Evolutionary conservation across 2,113 vertebrate species (phyloP).

Genomic region (Martes martes): DNA sequence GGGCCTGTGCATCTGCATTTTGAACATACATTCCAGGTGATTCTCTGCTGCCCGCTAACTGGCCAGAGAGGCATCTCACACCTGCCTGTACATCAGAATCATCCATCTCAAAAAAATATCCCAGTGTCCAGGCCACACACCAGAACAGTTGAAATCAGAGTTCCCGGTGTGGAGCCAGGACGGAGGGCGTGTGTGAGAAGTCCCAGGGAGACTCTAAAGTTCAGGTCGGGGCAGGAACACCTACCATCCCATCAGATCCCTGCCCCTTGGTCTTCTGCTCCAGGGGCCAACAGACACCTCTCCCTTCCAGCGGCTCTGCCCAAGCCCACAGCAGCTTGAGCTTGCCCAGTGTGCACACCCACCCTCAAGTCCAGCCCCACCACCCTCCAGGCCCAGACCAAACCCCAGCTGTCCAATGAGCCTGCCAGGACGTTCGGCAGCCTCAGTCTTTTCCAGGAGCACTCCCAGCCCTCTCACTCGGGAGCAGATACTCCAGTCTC

Average conservation of each 20-base stretch:
- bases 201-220: neutral
- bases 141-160: neutral
- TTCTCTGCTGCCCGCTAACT: neutral
- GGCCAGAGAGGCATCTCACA: neutral
- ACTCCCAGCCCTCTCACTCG: neutral
- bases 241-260: neutral
- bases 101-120: neutral
- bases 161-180: neutral
- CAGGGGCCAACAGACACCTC: neutral
- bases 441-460: neutral
- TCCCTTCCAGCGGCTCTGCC: neutral
- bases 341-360: neutral
- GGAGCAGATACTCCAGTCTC: neutral
- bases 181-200: neutral
- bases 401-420: neutral
- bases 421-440: rapidly evolving
- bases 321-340: neutral
- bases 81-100: neutral
- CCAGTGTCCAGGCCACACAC: neutral
- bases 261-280: neutral
- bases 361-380: neutral
- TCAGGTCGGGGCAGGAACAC: neutral
- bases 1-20: neutral
- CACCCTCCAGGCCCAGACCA: neutral
- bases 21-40: neutral